Conservation (phyloP, 64 coral and sea anemone genomes). For the Platygyra sinensis region DNA sequence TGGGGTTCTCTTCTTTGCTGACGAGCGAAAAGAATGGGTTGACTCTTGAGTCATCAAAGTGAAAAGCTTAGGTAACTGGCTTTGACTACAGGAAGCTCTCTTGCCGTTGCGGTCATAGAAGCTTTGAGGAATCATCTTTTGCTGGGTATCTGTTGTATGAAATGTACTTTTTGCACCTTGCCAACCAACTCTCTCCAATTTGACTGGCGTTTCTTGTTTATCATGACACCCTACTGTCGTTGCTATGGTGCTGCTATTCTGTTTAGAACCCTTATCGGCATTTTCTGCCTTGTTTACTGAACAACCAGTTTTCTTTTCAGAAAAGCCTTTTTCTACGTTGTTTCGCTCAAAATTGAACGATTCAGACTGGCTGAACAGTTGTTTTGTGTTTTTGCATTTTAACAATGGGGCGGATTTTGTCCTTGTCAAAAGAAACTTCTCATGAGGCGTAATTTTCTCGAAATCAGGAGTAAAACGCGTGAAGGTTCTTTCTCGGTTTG, state of each 20-base stretch:
- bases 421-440: neutral
- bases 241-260: neutral
- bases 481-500: neutral
- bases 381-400: neutral
- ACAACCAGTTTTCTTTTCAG: neutral
- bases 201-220: neutral
- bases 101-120: neutral
- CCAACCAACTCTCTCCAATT: neutral
- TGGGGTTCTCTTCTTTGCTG: neutral
- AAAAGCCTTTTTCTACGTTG: neutral
- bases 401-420: neutral
- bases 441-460: neutral
- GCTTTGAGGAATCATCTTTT: neutral
- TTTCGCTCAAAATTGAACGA: neutral
- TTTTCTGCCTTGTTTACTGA: neutral
- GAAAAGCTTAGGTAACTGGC: constrained; percentile 14
- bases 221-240: neutral
- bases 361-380: neutral
- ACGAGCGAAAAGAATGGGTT: constrained; percentile 8
- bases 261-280: neutral
- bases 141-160: neutral
- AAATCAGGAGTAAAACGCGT: neutral
- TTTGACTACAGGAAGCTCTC: neutral
- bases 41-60: constrained; percentile 8
- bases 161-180: neutral